Evolutionary conservation across 2,113 vertebrate genomes (phyloP).

Genomic region (Serinus canaria): DNA sequence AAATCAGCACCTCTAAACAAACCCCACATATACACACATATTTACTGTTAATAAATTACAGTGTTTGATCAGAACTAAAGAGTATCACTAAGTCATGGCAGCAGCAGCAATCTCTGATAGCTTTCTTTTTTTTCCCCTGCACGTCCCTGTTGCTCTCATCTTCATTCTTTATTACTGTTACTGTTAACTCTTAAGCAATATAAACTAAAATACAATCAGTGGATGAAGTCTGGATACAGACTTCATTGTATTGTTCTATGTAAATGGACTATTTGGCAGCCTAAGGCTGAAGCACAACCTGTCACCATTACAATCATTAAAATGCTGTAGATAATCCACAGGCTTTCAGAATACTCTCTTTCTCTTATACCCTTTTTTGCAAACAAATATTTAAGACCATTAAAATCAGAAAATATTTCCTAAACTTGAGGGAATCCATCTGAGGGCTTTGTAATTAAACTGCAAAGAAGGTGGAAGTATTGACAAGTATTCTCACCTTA

Average conservation of each 20-base stretch:
- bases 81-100: background rate
- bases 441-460: background rate
- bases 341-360: background rate
- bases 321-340: background rate
- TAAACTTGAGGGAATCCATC: background rate
- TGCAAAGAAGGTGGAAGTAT: background rate
- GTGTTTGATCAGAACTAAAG: background rate
- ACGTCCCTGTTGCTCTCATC: background rate
- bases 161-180: background rate
- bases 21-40: accelerated
- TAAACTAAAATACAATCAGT: background rate
- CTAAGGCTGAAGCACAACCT: background rate
- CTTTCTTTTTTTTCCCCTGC: background rate
- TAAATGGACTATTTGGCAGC: background rate
- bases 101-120: background rate
- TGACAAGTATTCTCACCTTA: background rate
- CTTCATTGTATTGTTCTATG: background rate
- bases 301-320: background rate
- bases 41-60: background rate
- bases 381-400: background rate
- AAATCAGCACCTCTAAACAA: background rate
- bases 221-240: background rate
- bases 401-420: background rate
- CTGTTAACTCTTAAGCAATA: background rate
- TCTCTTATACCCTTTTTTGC: background rate